A percentile compares a stretch with the other conserved stretches of the same genome.
phyloP scores from a whole-genome alignment of 2,113 vertebrate species.

The Apaloderma vittatum region DNA sequence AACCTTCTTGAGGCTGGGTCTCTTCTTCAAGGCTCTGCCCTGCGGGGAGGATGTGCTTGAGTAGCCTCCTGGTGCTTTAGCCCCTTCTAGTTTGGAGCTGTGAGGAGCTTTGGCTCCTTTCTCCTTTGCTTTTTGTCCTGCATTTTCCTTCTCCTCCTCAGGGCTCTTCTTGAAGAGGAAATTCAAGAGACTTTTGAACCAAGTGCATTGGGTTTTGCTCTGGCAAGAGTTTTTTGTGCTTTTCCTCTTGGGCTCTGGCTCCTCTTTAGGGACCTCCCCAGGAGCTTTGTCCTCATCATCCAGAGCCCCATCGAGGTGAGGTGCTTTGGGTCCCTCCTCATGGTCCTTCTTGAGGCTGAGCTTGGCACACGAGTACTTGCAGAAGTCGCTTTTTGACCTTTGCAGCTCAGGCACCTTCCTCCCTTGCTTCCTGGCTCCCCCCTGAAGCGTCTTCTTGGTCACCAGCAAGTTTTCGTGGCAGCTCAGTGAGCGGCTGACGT shows the following conservation, averaged over 20 bases:
- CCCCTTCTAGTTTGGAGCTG: neutral
- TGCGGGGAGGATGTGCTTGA: fast-evolving
- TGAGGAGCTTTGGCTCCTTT: conserved; percentile 55
- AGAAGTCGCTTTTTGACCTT: conserved; percentile 76
- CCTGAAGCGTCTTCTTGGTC: neutral
- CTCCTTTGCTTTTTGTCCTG: conserved; percentile 73
- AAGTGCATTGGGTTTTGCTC: conserved; percentile 69
- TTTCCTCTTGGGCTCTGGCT: conserved; percentile 36
- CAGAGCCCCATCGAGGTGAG: neutral
- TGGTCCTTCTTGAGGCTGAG: neutral
- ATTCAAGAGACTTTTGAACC: conserved; percentile 79
- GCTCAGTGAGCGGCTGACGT: conserved; percentile 82
- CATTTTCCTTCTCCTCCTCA: conserved; percentile 80
- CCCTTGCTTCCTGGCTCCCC: neutral
- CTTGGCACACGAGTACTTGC: neutral
- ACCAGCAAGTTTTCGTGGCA: conserved; percentile 29
- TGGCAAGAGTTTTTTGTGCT: conserved; percentile 65
- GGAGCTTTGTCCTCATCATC: neutral
- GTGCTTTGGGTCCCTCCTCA: neutral
- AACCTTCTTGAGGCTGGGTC: conserved; percentile 58
- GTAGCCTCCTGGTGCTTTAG: neutral
- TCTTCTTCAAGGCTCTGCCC: conserved; percentile 72
- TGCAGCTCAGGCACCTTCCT: neutral
- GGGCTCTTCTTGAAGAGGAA: conserved; percentile 74
- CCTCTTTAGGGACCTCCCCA: neutral